Base-by-base conservation (phyloP, 2,113 vertebrate species). In the Oryzias woworae region DNA sequence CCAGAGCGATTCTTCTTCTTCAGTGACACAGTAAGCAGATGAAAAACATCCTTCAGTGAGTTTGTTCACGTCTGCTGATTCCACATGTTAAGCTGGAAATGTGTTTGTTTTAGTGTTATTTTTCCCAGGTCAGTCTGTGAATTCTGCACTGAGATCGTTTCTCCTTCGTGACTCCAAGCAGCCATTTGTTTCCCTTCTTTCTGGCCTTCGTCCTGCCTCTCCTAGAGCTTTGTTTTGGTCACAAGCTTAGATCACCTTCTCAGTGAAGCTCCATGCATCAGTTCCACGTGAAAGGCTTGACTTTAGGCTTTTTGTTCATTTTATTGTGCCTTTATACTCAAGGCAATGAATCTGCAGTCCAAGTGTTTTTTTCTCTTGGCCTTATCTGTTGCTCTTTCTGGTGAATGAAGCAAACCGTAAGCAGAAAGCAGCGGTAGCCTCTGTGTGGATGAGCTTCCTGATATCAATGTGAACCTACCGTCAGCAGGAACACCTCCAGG, bases 21-120 rank as follows among this genome's bases (percentile, higher is more conserved):
- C 20, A 20, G 20, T 20, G 20, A 20, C 20, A 20, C 31, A 31
- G 43, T 22, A 62, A 49, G 63, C 65, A 74, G 55, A 47, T 4
- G 41, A 65, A 70, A 58, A 50, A 50, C 58, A 17, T 57, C 48
- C 45, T 43, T 69, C 58, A 60, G 12, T 43, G 49, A 59, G 80
- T 80, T 78, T 75, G 51, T 55, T 77, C 70, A 75, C 66, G 75
- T 85, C 68, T 89, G 82, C 90, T 89, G 87, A 90, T 87, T 81
- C 67, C 72, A 68, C 76, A 75, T 78, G 72, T 80, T 82, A 76
- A 75, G 61, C 73, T 82, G 78, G 65, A 78, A 75, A 75, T 81
- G 75, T 84, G 67, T 83, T 82, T 85, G 78, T 80, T 82, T 85
- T 85, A 68, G 81, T 71, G 78, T 85, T 79, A 83, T 84, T 80